Evolutionary conservation across 2,113 vertebrate species (phyloP), one percentile per base, ranked within the genome.

Genomic region (Eidolon helvum): DNA sequence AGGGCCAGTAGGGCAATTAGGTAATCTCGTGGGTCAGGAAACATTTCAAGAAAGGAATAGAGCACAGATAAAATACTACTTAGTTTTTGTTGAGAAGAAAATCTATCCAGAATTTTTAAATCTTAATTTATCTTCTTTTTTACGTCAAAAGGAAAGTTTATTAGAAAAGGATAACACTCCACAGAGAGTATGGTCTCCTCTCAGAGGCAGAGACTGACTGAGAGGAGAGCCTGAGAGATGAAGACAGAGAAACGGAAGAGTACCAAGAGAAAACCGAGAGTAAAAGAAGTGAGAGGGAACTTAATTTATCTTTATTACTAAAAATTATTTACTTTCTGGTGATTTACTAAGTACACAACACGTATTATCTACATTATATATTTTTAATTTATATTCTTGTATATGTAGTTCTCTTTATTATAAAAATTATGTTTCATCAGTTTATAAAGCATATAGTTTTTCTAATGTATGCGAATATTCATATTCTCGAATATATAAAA

Each of bases 71-170:
- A 96, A 95, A 92, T 87, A 66, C 4, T 69, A 38, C 28, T 94
- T 75, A 95, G 11, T 11, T 82, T 90, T 87, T 90, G 16, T 85
- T 85, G 45, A 72, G 40, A 90, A 94, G 33, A 9, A 92, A 90
- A 93, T 66, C 12, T 30, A 87, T 50, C 45, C 12, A 45, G 87
- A 83, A 79, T 69, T 88, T 10, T 66, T 88, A 96, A 90, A 78
- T 19, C 9, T 87, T 88, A 78, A 85, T 61, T 85, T 86, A 26
- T 92, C 30, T 75, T 79, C 10, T 45, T 45, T 45, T 45, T 45
- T 45, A 45, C 12, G 48, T 48, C 48, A 48, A 48, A 48, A 48
- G 48, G 48, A 12, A 48, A 48, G 12, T 48, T 48, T 48, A 48
- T 48, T 48, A 48, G 48, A 48, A 48, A 48, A 3, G 48, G 48